Conservation (phyloP, 2,113 vertebrate genomes). For the Noctilio leporinus region DNA sequence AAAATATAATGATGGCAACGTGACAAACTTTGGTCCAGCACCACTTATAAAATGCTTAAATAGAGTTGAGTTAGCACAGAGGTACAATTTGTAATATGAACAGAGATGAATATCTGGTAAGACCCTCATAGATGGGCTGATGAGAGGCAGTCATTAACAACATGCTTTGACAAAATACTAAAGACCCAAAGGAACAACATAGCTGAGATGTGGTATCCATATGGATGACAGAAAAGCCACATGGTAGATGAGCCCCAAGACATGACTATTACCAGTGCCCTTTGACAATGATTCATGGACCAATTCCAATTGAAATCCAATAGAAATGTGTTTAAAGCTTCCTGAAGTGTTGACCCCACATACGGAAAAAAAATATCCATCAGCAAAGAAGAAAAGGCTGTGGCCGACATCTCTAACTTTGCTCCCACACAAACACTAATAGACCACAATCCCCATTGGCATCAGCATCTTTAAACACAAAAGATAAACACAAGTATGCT, state of each 20-base stretch:
- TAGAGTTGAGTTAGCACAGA: neutral
- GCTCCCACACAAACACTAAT: neutral
- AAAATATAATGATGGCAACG: neutral
- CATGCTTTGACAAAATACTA: neutral
- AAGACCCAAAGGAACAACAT: neutral
- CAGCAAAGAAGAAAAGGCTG: neutral
- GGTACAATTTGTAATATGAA: neutral
- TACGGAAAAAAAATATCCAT: neutral
- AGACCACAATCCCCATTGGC: neutral
- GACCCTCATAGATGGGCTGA: neutral
- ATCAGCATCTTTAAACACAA: neutral
- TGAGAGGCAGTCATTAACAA: neutral
- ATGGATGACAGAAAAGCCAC: neutral
- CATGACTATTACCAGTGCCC: neutral
- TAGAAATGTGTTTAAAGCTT: too few species aligned
- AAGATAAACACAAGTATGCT: neutral
- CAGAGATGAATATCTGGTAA: neutral
- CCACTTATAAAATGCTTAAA: neutral
- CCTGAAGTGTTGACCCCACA: neutral
- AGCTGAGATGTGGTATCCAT: neutral
- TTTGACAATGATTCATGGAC: neutral
- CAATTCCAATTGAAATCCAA: neutral
- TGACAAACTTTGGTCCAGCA: neutral
- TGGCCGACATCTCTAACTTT: neutral
- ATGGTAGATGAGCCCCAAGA: neutral